Base-by-base conservation (phyloP, 1,140 invertebrate species). In the Sitodiplosis mosellana region DNA sequence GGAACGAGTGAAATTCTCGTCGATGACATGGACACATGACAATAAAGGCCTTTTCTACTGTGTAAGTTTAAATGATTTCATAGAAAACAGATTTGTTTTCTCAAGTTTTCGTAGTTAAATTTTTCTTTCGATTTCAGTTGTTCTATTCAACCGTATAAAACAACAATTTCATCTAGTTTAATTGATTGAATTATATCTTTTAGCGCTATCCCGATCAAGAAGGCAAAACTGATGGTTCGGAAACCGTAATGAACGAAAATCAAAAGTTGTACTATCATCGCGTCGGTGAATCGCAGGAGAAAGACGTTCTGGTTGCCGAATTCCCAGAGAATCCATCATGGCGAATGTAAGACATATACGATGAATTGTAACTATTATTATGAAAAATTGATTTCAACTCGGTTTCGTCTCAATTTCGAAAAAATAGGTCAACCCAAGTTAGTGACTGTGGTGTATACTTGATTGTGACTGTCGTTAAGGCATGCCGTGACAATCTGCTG, bases 1-100 rank as follows among this genome's bases (percentile, higher is more conserved):
- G 49, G 78, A 89, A 55, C 86, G 89, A 60, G 82, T 94, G 0
- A 97, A 96, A 67, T 97, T 89, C 66, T 85, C 87, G 0, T 72
- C 76, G 10, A 76, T 97, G 60, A 73, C 86, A 1, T 99, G 94
- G 93, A 93, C 89, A 34, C 87, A 91, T 58, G 92, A 98, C 63
- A 83, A 96, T 62, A 78, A 81, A 56, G 94, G 93, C 46, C 74
- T 98, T 48, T 98, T 99, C 68, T 98, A 98, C 69, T 85, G 85
- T 53, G 84, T 87, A 72, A 70, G 68, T 68, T 43, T 49, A 51
- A 41, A n/a, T n/a, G 41, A 33, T 6, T 40, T 40, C 34, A 10
- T 36, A 18, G 12, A 27, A 27, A 27, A 27, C 27, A n/a, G n/a
- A n/a, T n/a, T n/a, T n/a, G n/a, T n/a, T n/a, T n/a, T n/a, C 14